Base-by-base conservation (phyloP, 2,113 vertebrate species). In the Ranitomeya variabilis region DNA sequence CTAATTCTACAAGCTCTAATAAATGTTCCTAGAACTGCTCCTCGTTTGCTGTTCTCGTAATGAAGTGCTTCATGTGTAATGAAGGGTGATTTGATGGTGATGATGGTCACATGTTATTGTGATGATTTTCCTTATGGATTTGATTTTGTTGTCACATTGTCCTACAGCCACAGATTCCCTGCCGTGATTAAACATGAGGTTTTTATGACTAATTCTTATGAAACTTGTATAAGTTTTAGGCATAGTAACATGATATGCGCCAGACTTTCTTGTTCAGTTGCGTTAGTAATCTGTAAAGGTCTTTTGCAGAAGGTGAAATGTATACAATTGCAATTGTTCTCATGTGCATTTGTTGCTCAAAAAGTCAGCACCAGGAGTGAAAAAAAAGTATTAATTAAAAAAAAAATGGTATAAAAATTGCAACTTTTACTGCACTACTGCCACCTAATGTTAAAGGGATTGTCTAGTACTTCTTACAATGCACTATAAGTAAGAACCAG, bases 121-220 rank as follows among this genome's bases (percentile, higher is more conserved):
- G 67, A 69, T 83, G 62, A 23, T 45, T 83, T 67, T 83, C 80
- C n/a, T 23, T 14, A 12, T 51, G 62, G 62, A 51, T 67, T 66
- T 83, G 1, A 66, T 83, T 66, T 45, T 45, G 16, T 23, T 82
- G 59, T 82, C 60, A 52, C 7, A 67, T 69, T 84, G 82, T 71
- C 82, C 64, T 71, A 67, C 9, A 26, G 23, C 15, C 66, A 62
- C 4, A 18, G 23, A n/a, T 14, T 19, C 57, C 26, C 18, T 55
- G 45, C 23, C 18, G 4, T 16, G 51, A 26, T 69, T 69, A 45
- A 69, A 67, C 55, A 64, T 10, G 19, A 15, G 21, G 21, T 54
- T 54, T 52, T 54, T 71, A 12, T 69, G 82, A 69, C 51, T 13
- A 11, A 11, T 12, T 64, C 57, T 82, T 19, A 64, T 23, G 19